A percentile compares a stretch with the other conserved stretches of the same genome.
Conservation (phyloP, 2,888 invertebrate species). For the Sisyra terminalis region DNA sequence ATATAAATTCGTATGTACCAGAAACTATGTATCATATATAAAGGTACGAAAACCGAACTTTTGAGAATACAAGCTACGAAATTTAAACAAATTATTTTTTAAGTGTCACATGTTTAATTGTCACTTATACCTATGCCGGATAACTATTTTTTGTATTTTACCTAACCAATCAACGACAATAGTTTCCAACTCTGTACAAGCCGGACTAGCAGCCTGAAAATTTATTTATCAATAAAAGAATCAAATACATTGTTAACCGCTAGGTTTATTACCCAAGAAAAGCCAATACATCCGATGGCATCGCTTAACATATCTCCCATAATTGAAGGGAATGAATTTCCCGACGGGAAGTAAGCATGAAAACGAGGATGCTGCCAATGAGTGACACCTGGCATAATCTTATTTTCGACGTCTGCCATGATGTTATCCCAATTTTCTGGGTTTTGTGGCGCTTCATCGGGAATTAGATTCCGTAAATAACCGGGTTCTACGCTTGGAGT, state of each 20-base stretch:
- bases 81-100: constrained; percentile 9
- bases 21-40: too few relatives aligned
- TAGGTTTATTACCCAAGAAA: constrained; percentile 70
- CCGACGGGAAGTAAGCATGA: constrained; percentile 97
- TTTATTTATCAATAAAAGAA: background rate
- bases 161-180: constrained; percentile 94
- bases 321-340: constrained; percentile 93
- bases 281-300: constrained; percentile 94
- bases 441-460: constrained; percentile 61
- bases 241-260: background rate
- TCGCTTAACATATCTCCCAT: constrained; percentile 94
- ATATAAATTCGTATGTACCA: too few relatives aligned
- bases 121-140: too few relatives aligned
- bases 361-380: constrained; percentile 99
- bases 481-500: constrained; percentile 86
- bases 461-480: constrained; percentile 63
- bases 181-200: constrained; percentile 90
- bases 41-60: background rate
- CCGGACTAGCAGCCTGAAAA: constrained; percentile 87
- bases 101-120: too few relatives aligned
- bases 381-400: constrained; percentile 90
- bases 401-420: constrained; percentile 76
- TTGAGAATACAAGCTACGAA: background rate
- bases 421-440: constrained; percentile 79
- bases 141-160: constrained; percentile 23